Percentiles rank a stretch among this genome's conserved stretches.
These are phyloP conservation scores for Amorpha juglandis DNA, from an alignment of 2,888 invertebrate species.

Conservation along the genomic window DNA sequence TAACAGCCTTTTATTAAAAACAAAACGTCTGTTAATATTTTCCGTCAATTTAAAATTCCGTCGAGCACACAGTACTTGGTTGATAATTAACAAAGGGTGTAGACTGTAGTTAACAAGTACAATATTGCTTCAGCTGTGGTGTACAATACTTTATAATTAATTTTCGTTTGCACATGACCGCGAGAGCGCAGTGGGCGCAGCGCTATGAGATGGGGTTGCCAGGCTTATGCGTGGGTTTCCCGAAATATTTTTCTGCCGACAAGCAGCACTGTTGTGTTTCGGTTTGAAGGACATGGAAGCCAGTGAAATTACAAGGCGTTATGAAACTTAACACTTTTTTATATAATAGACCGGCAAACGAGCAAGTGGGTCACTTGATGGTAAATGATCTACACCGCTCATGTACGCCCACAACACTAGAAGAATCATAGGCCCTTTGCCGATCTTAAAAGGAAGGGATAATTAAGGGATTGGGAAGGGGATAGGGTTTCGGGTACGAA, in stretches of 20 bases:
- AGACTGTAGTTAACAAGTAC: constrained; percentile 14
- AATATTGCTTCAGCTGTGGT: constrained; percentile 2
- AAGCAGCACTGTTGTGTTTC: too few relatives aligned
- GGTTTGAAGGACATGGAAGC: too few relatives aligned
- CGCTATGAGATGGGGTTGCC: not conserved
- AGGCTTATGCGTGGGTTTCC: not conserved
- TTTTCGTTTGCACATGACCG: constrained; percentile 22
- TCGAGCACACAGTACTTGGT: not conserved
- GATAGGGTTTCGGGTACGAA: too few relatives aligned
- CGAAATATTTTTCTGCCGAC: not conserved
- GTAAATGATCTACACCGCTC: too few relatives aligned
- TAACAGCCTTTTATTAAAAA: not conserved
- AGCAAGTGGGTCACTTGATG: too few relatives aligned
- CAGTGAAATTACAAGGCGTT: too few relatives aligned
- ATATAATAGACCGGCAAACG: too few relatives aligned
- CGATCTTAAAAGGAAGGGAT: too few relatives aligned
- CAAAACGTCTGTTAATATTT: constrained; percentile 2
- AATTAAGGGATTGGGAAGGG: too few relatives aligned
- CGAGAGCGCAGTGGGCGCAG: not conserved
- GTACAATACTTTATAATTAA: constrained; percentile 24
- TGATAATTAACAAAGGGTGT: constrained; percentile 10
- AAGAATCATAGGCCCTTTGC: too few relatives aligned
- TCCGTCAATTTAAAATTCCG: constrained; percentile 21
- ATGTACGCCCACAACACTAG: too few relatives aligned
- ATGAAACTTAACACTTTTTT: too few relatives aligned